Conservation (phyloP, 2,888 invertebrate genomes). For the Tetanocera ferruginea region DNA sequence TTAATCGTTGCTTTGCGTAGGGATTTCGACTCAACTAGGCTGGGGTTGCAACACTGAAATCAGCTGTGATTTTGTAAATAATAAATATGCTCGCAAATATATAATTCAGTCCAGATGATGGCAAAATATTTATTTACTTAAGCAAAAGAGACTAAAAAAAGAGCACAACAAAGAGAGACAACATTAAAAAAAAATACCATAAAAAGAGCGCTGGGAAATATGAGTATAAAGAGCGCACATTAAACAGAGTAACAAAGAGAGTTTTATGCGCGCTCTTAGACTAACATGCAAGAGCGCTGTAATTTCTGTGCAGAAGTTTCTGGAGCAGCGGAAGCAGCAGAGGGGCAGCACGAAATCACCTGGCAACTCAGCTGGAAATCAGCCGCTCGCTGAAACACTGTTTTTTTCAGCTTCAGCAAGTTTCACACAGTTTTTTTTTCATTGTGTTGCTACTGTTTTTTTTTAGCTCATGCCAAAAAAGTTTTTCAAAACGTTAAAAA, state of each 20-base stretch:
- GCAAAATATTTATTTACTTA: not conserved
- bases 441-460: not conserved
- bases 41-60: too few relatives aligned
- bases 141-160: not conserved
- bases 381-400: conserved; percentile 58
- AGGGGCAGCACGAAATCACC: conserved; percentile 55
- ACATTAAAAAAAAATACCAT: not conserved
- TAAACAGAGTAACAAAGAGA: not conserved
- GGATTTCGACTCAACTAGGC: too few relatives aligned
- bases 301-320: not conserved
- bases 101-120: too few relatives aligned
- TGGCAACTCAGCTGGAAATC: conserved; percentile 68
- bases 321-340: conserved; percentile 36
- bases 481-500: not conserved
- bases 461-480: not conserved
- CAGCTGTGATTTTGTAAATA: too few relatives aligned
- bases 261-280: too few relatives aligned
- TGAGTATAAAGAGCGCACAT: not conserved
- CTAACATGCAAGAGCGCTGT: not conserved
- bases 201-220: not conserved
- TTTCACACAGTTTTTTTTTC: conserved; percentile 14
- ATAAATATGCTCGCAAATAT: too few relatives aligned
- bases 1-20: too few relatives aligned
- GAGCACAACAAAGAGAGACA: not conserved
- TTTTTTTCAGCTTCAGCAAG: not conserved